Base-by-base conservation (phyloP, 1,140 invertebrate genomes). In the Drosophila carrolli region DNA sequence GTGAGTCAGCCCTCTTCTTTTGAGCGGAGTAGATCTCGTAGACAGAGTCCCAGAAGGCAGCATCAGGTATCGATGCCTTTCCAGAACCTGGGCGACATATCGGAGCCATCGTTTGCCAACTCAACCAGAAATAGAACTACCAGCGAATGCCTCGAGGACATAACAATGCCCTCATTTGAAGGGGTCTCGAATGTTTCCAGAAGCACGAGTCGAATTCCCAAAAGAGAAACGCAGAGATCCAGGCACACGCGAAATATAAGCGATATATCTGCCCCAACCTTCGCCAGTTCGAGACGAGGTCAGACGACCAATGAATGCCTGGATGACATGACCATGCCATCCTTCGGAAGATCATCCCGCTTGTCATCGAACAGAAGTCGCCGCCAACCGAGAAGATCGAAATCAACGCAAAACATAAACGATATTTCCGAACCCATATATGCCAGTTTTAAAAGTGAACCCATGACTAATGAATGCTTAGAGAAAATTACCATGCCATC, bases 81-180 rank as follows among this genome's bases (percentile, higher is more conserved):
- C 11, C 55, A 65, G 9, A 55, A 66, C 19, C 2, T 44, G n/a
- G 54, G 48, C 5, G 61, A 70, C 44, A 10, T 46, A 35, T 29
- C 61, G 0, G 32, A 23, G 46, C 68, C 68, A 8, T 59, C 70
- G n/a, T 59, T 73, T 66, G 40, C 5, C 7, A 19, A 61, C 14
- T 35, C 61, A 9, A 41, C 51, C 10, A 32, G 40, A 14, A 2
- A 3, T 3, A 4, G 8, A 10, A 51, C n/a, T 11, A 32, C n/a
- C 29, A 51, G 35, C 10, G 65, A 67, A n/a, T 67, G 50, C 11
- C 14, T 83, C 16, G 35, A 61, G 2, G 70, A 82, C 9, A 48
- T 65, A 2, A 51, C 46, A 7, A 67, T 67, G 63, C 63, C 66
- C 1, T 40, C 68, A 0, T 73, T 74, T 43, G 35, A 23, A 2